Evolutionary conservation across 2,113 vertebrate genomes (phyloP).

Genomic region (Platanista minor): DNA sequence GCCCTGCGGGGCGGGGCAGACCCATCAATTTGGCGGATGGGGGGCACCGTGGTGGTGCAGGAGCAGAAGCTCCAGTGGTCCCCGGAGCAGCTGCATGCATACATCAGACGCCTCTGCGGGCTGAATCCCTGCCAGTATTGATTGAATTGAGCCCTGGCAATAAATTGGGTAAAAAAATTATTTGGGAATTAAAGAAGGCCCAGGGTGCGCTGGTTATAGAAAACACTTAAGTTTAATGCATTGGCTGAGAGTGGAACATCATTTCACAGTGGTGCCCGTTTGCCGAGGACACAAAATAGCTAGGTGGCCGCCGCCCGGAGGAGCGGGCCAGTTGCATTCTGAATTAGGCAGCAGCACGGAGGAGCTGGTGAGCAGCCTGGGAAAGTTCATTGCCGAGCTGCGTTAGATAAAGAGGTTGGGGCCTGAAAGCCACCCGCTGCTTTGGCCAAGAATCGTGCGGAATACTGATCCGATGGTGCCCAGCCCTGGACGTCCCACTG

Average conservation of each 20-base stretch:
- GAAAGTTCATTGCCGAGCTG: background rate
- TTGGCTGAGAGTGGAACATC: conserved; percentile 5
- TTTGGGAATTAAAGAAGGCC: conserved; percentile 45
- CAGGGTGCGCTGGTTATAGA: background rate
- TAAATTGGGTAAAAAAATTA: conserved; percentile 65
- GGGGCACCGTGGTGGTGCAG: background rate
- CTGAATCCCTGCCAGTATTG: conserved; percentile 50
- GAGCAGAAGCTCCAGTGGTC: background rate
- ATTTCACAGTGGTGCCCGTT: conserved; percentile 53
- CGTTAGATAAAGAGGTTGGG: background rate
- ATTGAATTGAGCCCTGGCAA: conserved; percentile 53
- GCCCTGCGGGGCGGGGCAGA: background rate
- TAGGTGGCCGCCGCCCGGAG: background rate
- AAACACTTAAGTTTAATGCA: conserved; percentile 29
- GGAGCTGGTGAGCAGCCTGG: background rate
- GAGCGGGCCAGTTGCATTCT: conserved; percentile 5
- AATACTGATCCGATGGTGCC: background rate
- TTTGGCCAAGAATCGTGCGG: accelerated
- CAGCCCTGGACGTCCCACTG: accelerated
- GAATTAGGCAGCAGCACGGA: background rate
- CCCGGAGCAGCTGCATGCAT: background rate
- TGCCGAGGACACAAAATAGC: conserved; percentile 38
- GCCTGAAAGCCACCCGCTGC: background rate
- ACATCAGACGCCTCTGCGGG: background rate
- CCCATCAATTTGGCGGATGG: background rate